Evolutionary conservation across 2,888 invertebrate genomes (phyloP).

Genomic region (Acrobasis consociella): DNA sequence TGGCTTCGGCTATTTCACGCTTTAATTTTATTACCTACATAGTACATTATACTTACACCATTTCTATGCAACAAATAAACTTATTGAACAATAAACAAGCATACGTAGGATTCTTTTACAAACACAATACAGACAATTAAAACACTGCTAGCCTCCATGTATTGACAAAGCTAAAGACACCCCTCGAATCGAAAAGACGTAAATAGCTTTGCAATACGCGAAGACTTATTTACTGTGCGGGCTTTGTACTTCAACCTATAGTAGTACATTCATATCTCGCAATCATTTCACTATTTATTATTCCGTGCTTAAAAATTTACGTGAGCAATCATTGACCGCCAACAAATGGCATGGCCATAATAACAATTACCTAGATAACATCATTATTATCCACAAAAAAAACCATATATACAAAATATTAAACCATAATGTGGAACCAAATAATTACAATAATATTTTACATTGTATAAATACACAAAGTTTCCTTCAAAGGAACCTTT

Average conservation of each 20-base stretch:
- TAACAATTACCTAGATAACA: slow-evolving; percentile 21
- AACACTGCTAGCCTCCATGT: neutral
- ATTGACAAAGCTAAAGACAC: neutral
- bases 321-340: slow-evolving; percentile 58
- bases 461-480: slow-evolving; percentile 14
- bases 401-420: neutral
- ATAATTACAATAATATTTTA: slow-evolving; percentile 8
- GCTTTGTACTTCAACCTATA: slow-evolving; percentile 57
- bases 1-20: slow-evolving; percentile 68
- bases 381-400: slow-evolving; percentile 17
- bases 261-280: slow-evolving; percentile 37
- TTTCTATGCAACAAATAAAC: slow-evolving; percentile 46
- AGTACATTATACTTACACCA: slow-evolving; percentile 35
- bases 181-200: neutral
- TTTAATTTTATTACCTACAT: slow-evolving; percentile 65
- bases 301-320: slow-evolving; percentile 56
- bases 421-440: slow-evolving; percentile 5
- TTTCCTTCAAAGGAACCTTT: slow-evolving; percentile 2
- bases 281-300: slow-evolving; percentile 37
- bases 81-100: slow-evolving; percentile 40
- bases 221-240: slow-evolving; percentile 42
- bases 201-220: neutral
- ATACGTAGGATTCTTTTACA: slow-evolving; percentile 27
- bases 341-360: slow-evolving; percentile 18
- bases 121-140: slow-evolving; percentile 16